These are phyloP conservation scores for Pentalonia nigronervosa DNA, from an alignment of 1,140 invertebrate genomes.

Conservation along the genomic window DNA sequence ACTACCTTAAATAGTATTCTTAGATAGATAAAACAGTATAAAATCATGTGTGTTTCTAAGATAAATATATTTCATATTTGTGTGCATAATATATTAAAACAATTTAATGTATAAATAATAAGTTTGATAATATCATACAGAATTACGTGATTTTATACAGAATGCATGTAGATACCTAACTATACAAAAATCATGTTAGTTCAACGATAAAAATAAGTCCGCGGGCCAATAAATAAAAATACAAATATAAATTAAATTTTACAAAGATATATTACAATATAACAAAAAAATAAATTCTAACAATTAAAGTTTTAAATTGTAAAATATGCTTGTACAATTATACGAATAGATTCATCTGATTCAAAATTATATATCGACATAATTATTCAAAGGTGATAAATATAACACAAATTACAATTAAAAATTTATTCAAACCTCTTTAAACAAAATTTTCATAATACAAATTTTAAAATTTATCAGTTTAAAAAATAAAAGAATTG, in stretches of 20 bases:
- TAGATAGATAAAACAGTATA: not conserved
- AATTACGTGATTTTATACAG: not conserved
- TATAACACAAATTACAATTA: not conserved
- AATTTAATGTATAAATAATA: not conserved
- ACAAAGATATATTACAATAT: not conserved
- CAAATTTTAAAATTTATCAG: too few species aligned
- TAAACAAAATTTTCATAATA: not conserved
- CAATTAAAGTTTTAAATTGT: not conserved
- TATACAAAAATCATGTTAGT: not conserved
- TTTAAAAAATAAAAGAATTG: too few species aligned
- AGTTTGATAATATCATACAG: not conserved
- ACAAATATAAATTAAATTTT: not conserved
- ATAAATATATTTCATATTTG: not conserved
- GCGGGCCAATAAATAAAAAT: not conserved
- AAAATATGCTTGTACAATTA: not conserved
- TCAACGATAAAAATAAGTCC: not conserved
- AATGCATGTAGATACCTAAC: not conserved
- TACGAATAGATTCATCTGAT: not conserved
- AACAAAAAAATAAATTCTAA: not conserved
- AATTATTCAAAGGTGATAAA: not conserved
- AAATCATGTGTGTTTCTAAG: not conserved
- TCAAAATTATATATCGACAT: not conserved
- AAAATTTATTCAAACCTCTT: not conserved
- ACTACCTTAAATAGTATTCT: not conserved
- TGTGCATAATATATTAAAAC: not conserved